Base-by-base conservation (phyloP, 2,113 vertebrate species). In the Trichomycterus rosablanca region DNA sequence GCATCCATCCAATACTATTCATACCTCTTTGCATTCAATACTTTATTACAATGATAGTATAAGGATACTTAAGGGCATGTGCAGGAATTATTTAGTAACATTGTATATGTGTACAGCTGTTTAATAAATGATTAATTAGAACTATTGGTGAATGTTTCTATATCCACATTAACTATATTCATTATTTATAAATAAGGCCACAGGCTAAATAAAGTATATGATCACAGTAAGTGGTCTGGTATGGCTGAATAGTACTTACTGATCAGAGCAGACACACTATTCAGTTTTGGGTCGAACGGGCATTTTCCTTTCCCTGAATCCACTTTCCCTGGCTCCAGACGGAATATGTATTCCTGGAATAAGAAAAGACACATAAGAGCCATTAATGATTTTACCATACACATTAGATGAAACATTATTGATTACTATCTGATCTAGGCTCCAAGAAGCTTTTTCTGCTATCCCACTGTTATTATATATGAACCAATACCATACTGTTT, bases 291-390 rank as follows among this genome's bases (percentile, higher is more conserved):
- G 81, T 98, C 96, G 0, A 93, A 98, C 0, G 96, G 93, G 76
- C 96, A 98, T 76, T 98, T 98, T 70, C 96, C 96, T 81, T 98
- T 97, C 73, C 96, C 96, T 5, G 96, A 98, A 85, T 98, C 96
- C 71, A 97, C 88, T 81, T 88, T 95, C 69, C 94, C 93, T 0
- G 95, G 91, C 76, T 97, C 96, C 84, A 98, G 82, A 66, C 93
- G 91, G 81, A 98, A 97, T 79, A 97, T 88, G 69, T 97, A 97
- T 81, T 98, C 95, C 96, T 98, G 67, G 43, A 80, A 81, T 35
- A 23, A 59, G 18, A 43, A 14, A 26, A 57, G 69, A 56, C 28
- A 53, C 28, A 49, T 6, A 39, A 42, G 55, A 34, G 24, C 28
- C 35, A 57, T 66, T 56, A 71, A 71, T 50, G 39, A 56, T 10